Percentiles rank a stretch among this genome's conserved stretches.
Conservation (phyloP, 2,888 invertebrate species). For the Liodrosophila aerea region DNA sequence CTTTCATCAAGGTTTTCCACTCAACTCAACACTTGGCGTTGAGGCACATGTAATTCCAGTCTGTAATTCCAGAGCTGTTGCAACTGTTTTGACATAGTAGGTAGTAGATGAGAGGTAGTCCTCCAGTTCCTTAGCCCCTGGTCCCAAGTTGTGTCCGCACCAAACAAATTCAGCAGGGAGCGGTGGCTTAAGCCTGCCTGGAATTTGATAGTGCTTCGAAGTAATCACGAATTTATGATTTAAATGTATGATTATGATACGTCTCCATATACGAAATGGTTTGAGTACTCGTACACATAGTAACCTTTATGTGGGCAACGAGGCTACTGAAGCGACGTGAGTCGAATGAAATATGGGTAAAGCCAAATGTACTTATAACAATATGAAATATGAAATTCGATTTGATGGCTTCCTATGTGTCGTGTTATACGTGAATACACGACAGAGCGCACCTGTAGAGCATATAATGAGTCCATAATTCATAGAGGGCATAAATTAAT, state of each 20-base stretch:
- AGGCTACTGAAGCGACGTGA: constrained; percentile 49
- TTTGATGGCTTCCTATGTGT: constrained; percentile 55
- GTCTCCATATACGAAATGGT: constrained; percentile 8
- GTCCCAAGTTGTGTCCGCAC: constrained; percentile 23
- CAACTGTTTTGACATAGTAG: too few relatives aligned
- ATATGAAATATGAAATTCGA: constrained; percentile 74
- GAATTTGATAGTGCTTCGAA: constrained; percentile 55
- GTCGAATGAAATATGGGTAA: constrained; percentile 28
- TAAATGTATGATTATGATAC: constrained; percentile 73
- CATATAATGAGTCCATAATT: constrained; percentile 62
- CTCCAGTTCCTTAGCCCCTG: constrained; percentile 4
- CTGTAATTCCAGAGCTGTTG: too few relatives aligned
- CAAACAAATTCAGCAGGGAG: constrained; percentile 46
- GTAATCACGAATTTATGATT: constrained; percentile 77
- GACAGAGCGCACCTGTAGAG: constrained; percentile 54
- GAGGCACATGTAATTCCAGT: too few relatives aligned
- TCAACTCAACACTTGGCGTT: too few relatives aligned
- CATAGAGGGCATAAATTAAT: constrained; percentile 52
- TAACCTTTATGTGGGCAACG: constrained; percentile 37
- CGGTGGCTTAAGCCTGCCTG: constrained; percentile 56
- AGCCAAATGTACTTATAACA: constrained; percentile 27
- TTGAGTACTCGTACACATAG: constrained; percentile 5
- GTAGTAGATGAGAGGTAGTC: too few relatives aligned
- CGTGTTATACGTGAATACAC: constrained; percentile 63
- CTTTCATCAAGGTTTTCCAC: too few relatives aligned